A percentile compares a stretch with the other conserved stretches of the same genome.
These are phyloP conservation scores for Craniophora ligustri DNA, from an alignment of 2,888 invertebrate species.

Conservation along the genomic window DNA sequence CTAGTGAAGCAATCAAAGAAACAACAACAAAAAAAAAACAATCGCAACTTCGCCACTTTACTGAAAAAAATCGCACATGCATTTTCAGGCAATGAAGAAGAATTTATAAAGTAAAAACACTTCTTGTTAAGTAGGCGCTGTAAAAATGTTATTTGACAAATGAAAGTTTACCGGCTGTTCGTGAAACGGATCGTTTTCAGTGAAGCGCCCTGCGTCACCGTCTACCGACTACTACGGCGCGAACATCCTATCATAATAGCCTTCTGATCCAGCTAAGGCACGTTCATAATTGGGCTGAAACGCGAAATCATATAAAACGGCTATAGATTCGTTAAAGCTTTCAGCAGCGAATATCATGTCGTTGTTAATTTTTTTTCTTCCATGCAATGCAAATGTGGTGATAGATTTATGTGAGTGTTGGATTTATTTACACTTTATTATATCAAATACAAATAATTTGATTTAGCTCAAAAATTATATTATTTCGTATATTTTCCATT, in stretches of 20 bases:
- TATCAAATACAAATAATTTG: too few relatives aligned
- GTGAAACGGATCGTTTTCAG: constrained; percentile 51
- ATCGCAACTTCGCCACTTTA: constrained; percentile 16
- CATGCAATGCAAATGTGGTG: too few relatives aligned
- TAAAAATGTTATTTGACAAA: constrained; percentile 47
- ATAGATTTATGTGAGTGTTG: too few relatives aligned
- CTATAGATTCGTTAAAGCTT: too few relatives aligned
- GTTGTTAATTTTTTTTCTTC: too few relatives aligned
- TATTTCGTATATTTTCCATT: too few relatives aligned
- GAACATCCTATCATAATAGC: constrained; percentile 73
- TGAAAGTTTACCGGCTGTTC: constrained; percentile 58
- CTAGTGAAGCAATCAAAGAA: too few relatives aligned
- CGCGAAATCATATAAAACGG: constrained; percentile 25
- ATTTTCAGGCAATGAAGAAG: neutral
- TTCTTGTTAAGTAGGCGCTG: constrained; percentile 19
- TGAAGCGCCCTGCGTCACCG: constrained; percentile 63
- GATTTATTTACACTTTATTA: too few relatives aligned
- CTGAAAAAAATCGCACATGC: constrained; percentile 39
- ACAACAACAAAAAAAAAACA: constrained; percentile 7
- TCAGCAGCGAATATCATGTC: too few relatives aligned
- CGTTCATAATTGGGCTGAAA: constrained; percentile 56
- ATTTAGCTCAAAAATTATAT: too few relatives aligned
- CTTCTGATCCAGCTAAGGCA: constrained; percentile 63
- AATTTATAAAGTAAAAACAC: constrained; percentile 4
- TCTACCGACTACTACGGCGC: constrained; percentile 72